These are phyloP conservation scores for Dynastes tityus DNA, from an alignment of 2,888 invertebrate genomes.

Conservation along the genomic window DNA sequence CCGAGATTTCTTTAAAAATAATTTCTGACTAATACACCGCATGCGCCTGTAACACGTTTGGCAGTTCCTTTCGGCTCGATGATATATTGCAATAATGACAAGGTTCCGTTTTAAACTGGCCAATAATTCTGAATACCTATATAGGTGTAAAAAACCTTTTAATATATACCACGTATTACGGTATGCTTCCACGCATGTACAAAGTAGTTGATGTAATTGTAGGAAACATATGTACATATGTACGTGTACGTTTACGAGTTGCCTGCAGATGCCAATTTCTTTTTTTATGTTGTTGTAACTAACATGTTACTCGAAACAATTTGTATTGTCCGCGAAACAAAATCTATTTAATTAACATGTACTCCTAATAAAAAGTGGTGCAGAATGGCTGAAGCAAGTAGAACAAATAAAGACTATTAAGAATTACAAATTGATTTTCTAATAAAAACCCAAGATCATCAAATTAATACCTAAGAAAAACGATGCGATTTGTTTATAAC, in stretches of 20 bases:
- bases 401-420: no score
- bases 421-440: no score
- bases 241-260: neutral
- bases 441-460: no score
- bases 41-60: neutral
- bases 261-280: neutral
- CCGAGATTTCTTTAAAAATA: constrained; percentile 35
- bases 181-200: neutral
- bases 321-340: no score
- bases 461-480: no score
- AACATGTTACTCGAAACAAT: no score
- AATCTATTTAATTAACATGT: no score
- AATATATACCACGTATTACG: neutral
- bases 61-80: constrained; percentile 21
- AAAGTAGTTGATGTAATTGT: constrained; percentile 10
- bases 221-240: neutral
- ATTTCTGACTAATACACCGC: constrained; percentile 35
- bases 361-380: no score
- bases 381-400: no score
- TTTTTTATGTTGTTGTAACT: neutral
- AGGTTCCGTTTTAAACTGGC: constrained; percentile 7
- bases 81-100: constrained; percentile 21
- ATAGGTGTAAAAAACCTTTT: neutral
- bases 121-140: neutral
- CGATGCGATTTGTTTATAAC: no score